Conservation (phyloP, 2,888 invertebrate species). For the Toxonevra muliebris region DNA sequence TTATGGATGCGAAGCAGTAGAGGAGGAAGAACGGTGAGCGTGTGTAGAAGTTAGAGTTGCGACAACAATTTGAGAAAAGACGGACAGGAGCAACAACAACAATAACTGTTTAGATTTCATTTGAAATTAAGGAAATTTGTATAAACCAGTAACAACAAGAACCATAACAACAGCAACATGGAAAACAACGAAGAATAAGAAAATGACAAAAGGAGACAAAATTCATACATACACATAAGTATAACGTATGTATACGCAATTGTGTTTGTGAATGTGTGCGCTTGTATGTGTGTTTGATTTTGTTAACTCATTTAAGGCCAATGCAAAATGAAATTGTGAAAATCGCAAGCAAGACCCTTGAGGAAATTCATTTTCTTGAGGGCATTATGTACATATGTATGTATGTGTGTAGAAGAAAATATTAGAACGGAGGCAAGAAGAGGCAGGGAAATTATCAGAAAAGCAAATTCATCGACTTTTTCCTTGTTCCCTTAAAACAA, state of each 20-base stretch:
- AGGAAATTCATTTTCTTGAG: too few species aligned
- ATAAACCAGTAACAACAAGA: constrained; percentile 14
- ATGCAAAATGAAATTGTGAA: neutral
- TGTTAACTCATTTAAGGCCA: neutral
- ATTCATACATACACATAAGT: neutral
- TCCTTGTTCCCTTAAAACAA: constrained; percentile 13
- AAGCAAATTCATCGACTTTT: constrained; percentile 20
- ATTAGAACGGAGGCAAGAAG: too few species aligned
- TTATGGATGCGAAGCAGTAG: too few species aligned
- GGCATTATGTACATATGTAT: neutral
- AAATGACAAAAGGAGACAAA: neutral
- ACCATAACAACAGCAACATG: constrained; percentile 6
- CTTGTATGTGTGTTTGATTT: neutral
- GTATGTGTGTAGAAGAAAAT: neutral
- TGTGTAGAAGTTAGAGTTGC: too few species aligned
- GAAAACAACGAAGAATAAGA: neutral
- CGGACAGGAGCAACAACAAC: neutral
- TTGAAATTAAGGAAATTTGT: constrained; percentile 16
- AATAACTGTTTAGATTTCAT: constrained; percentile 18
- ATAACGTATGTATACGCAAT: neutral
- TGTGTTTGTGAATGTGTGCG: too few species aligned
- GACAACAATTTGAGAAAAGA: too few species aligned
- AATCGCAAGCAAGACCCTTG: too few species aligned
- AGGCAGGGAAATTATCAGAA: neutral
- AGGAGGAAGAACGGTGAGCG: too few species aligned